phyloP scores from a whole-genome alignment of 2,113 vertebrate genomes.

The Ictidomys tridecemlineatus region DNA sequence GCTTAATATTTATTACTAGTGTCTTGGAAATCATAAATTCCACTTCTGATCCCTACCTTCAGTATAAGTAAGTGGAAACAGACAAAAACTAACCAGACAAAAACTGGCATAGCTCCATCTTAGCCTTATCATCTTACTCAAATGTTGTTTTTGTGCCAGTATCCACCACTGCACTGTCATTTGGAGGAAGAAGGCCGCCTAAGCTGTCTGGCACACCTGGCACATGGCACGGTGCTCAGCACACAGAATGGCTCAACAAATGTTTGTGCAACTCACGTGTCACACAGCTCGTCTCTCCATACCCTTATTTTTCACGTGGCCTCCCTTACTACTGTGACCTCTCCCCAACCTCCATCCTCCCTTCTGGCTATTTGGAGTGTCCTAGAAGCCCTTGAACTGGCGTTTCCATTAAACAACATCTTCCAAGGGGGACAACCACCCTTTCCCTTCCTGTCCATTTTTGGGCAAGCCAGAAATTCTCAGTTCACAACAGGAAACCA shows the following conservation, averaged over 20 bases:
- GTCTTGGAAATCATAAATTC: neutral
- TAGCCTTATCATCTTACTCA: fast-evolving
- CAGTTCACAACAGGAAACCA: constrained; percentile 96
- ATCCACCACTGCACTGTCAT: neutral
- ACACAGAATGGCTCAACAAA: neutral
- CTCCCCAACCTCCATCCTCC: neutral
- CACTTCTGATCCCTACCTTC: neutral
- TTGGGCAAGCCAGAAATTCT: constrained; percentile 87
- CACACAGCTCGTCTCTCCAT: no score
- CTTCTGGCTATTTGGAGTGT: neutral
- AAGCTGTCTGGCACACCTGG: neutral
- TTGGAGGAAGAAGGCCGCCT: neutral
- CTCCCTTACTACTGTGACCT: neutral
- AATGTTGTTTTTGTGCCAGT: neutral
- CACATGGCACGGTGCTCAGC: fast-evolving
- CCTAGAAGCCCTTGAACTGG: constrained; percentile 61
- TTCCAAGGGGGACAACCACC: constrained; percentile 80
- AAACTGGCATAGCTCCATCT: neutral
- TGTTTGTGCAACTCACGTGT: neutral
- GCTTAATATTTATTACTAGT: fast-evolving
- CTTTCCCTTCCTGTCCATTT: constrained; percentile 83
- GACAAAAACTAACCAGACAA: neutral
- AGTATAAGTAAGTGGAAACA: neutral
- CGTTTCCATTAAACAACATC: constrained; percentile 78
- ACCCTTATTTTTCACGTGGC: fast-evolving